Percentiles rank a stretch among this genome's conserved stretches.
Conservation (phyloP, 2,797 vertebrate genomes). For the Trachops cirrhosus region DNA sequence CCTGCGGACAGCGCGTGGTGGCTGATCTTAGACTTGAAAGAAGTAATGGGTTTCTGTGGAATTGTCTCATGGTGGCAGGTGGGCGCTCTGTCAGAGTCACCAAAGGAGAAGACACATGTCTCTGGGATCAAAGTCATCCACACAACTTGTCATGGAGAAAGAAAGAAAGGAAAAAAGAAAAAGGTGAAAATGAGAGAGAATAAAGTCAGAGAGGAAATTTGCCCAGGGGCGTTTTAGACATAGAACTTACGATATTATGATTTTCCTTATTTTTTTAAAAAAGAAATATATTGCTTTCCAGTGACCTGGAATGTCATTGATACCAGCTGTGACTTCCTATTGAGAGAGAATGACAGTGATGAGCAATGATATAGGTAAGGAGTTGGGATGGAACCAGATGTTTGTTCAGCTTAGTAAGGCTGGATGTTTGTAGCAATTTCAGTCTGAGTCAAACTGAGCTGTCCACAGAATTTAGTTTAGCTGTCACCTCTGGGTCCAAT, state of each 20-base stretch:
- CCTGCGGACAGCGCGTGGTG: background rate
- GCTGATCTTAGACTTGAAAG: conserved; percentile 43
- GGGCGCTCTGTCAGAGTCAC: conserved; percentile 14
- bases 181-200: conserved; percentile 56
- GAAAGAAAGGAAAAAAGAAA: background rate
- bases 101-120: background rate
- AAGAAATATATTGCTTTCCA: conserved; percentile 59
- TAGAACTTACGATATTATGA: conserved; percentile 62
- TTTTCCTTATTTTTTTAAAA: conserved; percentile 34
- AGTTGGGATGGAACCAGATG: background rate
- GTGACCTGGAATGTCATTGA: conserved; percentile 15
- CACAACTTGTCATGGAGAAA: conserved; percentile 32
- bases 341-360: background rate
- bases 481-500: conserved; percentile 31
- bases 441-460: conserved; percentile 25
- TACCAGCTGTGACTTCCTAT: background rate
- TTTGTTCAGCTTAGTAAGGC: background rate
- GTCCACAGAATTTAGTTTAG: background rate
- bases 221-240: conserved; percentile 50
- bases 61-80: background rate
- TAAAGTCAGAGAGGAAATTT: conserved; percentile 52
- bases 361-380: background rate
- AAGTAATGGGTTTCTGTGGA: background rate
- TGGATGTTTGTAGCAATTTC: background rate
- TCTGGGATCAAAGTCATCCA: conserved; percentile 43